These are phyloP conservation scores for Trematocara nigrifrons DNA, from an alignment of 2,113 vertebrate genomes.

Conservation along the genomic window DNA sequence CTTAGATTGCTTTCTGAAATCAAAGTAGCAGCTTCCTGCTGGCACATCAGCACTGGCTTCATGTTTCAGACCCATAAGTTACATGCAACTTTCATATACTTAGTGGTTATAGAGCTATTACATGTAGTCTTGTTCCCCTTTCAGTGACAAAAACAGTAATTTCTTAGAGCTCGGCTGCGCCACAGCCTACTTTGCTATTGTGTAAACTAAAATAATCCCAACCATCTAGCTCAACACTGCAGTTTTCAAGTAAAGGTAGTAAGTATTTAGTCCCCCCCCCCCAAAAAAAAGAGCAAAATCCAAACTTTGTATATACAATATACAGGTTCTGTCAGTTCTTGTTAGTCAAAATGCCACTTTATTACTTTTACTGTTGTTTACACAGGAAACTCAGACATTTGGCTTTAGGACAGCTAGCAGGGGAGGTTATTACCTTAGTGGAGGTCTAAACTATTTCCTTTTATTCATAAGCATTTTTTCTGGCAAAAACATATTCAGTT, in stretches of 20 bases:
- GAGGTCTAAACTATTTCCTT: conserved; percentile 9
- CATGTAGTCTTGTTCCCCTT: not conserved
- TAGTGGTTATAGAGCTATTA: not conserved
- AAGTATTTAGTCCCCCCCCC: not conserved
- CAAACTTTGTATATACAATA: not conserved
- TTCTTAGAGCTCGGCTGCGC: not conserved
- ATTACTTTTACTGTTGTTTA: not conserved
- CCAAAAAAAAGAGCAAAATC: not conserved
- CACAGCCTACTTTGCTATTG: not conserved
- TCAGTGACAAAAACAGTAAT: not conserved
- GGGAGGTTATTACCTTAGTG: not conserved
- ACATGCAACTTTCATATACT: not conserved
- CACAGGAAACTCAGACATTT: not conserved
- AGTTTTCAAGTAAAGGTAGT: not conserved
- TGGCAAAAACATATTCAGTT: not conserved
- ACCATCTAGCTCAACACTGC: not conserved
- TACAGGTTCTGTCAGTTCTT: not conserved
- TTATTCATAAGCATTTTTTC: not conserved
- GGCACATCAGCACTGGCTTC: not conserved
- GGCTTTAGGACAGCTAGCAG: not conserved
- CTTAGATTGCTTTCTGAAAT: not conserved
- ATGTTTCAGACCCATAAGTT: not conserved
- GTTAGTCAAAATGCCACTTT: not conserved
- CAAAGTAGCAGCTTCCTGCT: not conserved
- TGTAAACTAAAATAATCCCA: not conserved